Evolutionary conservation across 2,113 vertebrate species (phyloP), one percentile per base, ranked within the genome.

Genomic region (Tenebrosternarchus preto): DNA sequence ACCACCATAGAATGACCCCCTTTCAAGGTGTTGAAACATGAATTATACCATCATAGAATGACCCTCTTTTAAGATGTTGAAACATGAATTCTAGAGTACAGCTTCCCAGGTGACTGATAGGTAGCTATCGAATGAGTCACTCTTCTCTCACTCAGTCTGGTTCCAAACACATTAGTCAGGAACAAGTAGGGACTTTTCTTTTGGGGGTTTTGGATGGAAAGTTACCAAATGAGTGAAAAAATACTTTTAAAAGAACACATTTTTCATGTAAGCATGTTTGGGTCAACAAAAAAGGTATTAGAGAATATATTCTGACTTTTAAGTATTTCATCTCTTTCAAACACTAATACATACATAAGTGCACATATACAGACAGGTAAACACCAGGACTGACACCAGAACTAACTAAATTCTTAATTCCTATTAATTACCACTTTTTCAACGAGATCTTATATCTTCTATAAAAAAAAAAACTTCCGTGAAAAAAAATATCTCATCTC

Each of bases 101-200:
- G 43, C 25, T 46, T 17, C n/a, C 6, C 22, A 70, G 4, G 12
- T 17, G 67, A 24, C 59, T 59, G 31, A n/a, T n/a, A 46, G 36
- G 19, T 33, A 0, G 15, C 59, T 73, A 56, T 55, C 19, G 0
- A 57, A 29, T 57, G 53, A 73, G 31, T 73, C 71, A 73, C 55
- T 24, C 72, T 25, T 59, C 17, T 36, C 53, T 59, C 6, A 33
- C 53, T 59, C 50, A n/a, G 5, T 29, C 36, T 27, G 24, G 31
- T 15, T 61, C 16, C 16, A 61, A 61, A 39, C 57, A 60, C 57
- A 61, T n/a, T 27, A 29, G 36, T 76, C 73, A 76, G 25, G 11
- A 63, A 60, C 22, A 1, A 63, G 33, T 11, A 31, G 43, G 33
- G 61, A 74, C 25, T n/a, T 5, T 56, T 57, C 59, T 5, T 9